Conservation (phyloP, 30 jellyfish, hydroid and myxozoan species). For the Catostylus mosaicus region DNA sequence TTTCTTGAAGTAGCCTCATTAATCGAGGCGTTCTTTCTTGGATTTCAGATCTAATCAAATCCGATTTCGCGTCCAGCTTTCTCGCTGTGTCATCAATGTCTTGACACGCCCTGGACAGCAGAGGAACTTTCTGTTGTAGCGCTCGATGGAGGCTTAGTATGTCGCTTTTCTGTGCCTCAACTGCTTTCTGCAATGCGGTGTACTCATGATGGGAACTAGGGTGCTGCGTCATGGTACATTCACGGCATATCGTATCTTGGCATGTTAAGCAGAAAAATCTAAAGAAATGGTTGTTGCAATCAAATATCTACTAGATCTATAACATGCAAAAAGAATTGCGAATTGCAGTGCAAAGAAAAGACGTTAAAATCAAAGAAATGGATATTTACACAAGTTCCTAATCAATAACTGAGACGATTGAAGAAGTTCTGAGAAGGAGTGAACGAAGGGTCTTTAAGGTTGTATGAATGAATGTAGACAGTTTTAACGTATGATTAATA, state of each 20-base stretch:
- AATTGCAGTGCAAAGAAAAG: no score
- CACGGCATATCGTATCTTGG: constrained; percentile 92
- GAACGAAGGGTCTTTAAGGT: no score
- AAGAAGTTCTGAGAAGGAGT: no score
- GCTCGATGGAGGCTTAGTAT: constrained; percentile 76
- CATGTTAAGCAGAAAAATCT: constrained; percentile 93
- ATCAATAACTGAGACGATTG: no score
- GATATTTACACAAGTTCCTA: no score
- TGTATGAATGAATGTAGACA: no score
- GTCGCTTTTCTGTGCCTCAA: constrained; percentile 85
- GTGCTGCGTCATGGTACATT: constrained; percentile 91
- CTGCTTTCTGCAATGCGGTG: constrained; percentile 75
- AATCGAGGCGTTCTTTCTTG: constrained; percentile 87
- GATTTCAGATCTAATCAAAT: constrained; percentile 78
- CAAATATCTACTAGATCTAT: no score
- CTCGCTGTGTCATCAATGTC: constrained; percentile 78
- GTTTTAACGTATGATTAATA: no score
- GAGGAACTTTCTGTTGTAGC: constrained; percentile 77
- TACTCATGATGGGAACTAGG: constrained; percentile 86
- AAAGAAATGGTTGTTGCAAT: neutral
- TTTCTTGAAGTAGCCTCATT: constrained; percentile 76
- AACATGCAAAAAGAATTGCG: no score
- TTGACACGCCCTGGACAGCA: constrained; percentile 78
- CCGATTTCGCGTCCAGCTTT: constrained; percentile 86
- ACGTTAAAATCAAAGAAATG: no score